A percentile compares a stretch with the other conserved stretches of the same genome.
Evolutionary conservation across 2,888 invertebrate species (phyloP).

Genomic region (Spilarctia lutea): DNA sequence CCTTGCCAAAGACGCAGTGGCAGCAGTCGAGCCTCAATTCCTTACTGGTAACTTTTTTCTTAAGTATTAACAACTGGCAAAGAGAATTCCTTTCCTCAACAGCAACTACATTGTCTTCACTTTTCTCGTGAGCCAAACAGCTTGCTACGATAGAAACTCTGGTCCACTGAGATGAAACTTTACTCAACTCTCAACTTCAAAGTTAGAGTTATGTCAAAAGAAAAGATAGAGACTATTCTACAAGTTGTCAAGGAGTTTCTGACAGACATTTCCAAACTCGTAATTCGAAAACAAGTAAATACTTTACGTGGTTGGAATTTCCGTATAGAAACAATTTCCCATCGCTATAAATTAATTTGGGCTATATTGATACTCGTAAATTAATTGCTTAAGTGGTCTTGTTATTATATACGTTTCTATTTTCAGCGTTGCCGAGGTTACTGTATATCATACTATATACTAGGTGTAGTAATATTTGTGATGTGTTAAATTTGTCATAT

Average conservation of each 20-base stretch:
- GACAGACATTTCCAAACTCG: background rate
- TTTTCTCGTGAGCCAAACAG: background rate
- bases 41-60: too few relatives aligned
- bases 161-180: background rate
- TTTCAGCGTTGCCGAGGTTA: background rate
- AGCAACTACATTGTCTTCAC: background rate
- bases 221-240: background rate
- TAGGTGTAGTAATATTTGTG: too few relatives aligned
- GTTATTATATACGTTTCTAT: background rate
- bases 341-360: background rate
- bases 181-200: background rate
- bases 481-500: background rate
- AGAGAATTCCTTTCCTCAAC: background rate
- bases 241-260: background rate
- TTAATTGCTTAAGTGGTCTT: background rate
- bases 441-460: background rate
- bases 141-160: background rate
- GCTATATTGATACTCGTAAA: background rate
- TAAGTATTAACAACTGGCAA: too few relatives aligned
- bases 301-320: background rate
- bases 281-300: background rate
- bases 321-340: background rate
- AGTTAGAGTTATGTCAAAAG: background rate
- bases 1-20: too few relatives aligned
- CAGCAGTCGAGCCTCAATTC: too few relatives aligned